Conservation (phyloP, 2,888 invertebrate species). For the Dryomyza anilis region DNA sequence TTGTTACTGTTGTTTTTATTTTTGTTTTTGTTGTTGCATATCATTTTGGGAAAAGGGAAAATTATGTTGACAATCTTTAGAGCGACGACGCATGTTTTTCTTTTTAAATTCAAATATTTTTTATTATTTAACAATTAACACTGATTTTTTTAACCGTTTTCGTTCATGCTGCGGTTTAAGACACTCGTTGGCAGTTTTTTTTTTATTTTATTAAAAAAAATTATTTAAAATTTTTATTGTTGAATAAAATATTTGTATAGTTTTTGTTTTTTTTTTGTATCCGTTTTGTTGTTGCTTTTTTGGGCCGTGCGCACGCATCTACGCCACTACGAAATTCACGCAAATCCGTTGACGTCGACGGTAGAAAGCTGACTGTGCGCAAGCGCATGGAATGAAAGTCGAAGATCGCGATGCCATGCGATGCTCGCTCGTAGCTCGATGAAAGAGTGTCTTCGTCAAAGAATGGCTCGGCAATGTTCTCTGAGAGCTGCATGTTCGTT, state of each 20-base stretch:
- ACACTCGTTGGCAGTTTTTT: conserved; percentile 8
- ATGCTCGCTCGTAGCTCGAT: conserved; percentile 11
- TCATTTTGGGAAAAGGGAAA: too few species aligned
- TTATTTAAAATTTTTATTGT: not conserved
- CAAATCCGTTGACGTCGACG: conserved; percentile 62
- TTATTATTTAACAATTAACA: conserved; percentile 24
- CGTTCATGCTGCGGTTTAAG: not conserved
- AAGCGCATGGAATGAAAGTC: conserved; percentile 61
- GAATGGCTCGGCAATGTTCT: conserved; percentile 24
- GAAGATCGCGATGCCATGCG: conserved; percentile 35
- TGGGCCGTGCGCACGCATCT: conserved; percentile 27
- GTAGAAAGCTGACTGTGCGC: conserved; percentile 62
- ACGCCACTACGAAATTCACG: conserved; percentile 46
- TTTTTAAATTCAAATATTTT: conserved; percentile 26
- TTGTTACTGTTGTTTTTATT: conserved; percentile 22
- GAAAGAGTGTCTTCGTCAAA: conserved; percentile 16
- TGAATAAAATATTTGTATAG: not conserved
- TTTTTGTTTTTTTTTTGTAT: not conserved
- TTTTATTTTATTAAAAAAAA: not conserved
- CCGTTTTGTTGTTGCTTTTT: not conserved
- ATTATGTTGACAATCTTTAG: not conserved
- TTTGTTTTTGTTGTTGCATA: not conserved
- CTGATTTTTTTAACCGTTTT: conserved; percentile 39
- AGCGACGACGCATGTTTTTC: not conserved
- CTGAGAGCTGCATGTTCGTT: not conserved